A percentile compares a stretch with the other conserved stretches of the same genome.
Evolutionary conservation across 2,797 vertebrate genomes (phyloP).

Genomic region (Ctenosaura bakeri): DNA sequence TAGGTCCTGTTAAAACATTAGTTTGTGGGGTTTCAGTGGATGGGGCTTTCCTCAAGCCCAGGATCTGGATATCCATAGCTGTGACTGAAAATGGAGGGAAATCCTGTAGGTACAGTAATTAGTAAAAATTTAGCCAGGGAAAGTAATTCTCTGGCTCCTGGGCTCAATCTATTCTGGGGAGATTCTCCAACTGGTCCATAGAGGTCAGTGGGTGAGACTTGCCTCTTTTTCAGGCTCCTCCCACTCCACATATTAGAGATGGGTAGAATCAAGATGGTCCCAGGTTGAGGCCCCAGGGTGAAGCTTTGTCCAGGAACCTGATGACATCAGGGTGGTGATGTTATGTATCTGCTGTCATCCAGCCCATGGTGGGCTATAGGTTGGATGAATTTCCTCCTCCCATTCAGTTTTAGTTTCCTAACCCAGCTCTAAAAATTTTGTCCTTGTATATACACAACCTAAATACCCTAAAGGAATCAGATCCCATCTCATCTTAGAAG

Average conservation of each 20-base stretch:
- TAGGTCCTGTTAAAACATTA: background rate
- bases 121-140: background rate
- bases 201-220: background rate
- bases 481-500: no score
- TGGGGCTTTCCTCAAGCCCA: background rate
- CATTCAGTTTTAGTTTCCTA: background rate
- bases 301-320: background rate
- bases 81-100: background rate
- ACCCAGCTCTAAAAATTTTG: background rate
- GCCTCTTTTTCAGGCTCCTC: background rate
- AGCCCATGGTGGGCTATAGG: background rate
- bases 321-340: background rate
- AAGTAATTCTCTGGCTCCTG: background rate
- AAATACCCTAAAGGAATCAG: no score
- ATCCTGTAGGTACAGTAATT: background rate
- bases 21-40: background rate
- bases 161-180: background rate
- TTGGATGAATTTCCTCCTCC: background rate
- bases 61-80: background rate
- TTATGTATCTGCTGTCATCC: background rate
- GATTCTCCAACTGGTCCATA: background rate
- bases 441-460: background rate
- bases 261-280: background rate
- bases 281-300: background rate
- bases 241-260: background rate